Evolutionary conservation across 2,797 vertebrate species (phyloP).

Genomic region (Pyrocephalus nanus): DNA sequence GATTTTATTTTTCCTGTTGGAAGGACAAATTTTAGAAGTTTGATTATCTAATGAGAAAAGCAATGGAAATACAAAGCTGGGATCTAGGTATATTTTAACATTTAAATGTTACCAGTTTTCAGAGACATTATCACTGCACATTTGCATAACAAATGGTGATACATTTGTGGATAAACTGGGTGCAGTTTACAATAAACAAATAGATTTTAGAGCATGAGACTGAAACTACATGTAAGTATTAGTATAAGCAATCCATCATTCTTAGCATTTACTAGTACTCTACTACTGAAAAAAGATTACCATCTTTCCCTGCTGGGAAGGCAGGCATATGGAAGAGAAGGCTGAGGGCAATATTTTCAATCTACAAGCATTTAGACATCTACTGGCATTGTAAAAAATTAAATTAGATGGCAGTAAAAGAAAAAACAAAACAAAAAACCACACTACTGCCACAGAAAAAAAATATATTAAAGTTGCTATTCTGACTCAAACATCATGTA

Average conservation of each 20-base stretch:
- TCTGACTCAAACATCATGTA: not conserved
- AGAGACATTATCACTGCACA: not conserved
- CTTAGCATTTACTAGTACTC: not conserved
- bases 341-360: not conserved
- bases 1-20: not conserved
- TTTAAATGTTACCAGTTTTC: not conserved
- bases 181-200: not conserved
- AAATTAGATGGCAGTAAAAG: not conserved
- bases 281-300: not conserved
- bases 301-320: not conserved
- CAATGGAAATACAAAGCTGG: not conserved
- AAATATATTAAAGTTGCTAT: not conserved
- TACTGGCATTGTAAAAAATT: not conserved
- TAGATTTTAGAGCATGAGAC: not conserved
- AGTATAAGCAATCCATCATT: not conserved
- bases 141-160: not conserved
- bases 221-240: not conserved
- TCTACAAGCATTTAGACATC: not conserved
- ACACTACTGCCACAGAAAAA: not conserved
- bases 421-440: rapidly evolving
- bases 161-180: not conserved
- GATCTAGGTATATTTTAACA: not conserved
- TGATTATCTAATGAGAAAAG: not conserved
- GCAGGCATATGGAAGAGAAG: not conserved
- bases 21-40: not conserved